phyloP scores from a whole-genome alignment of 2,113 vertebrate species.

The Vidua chalybeata region DNA sequence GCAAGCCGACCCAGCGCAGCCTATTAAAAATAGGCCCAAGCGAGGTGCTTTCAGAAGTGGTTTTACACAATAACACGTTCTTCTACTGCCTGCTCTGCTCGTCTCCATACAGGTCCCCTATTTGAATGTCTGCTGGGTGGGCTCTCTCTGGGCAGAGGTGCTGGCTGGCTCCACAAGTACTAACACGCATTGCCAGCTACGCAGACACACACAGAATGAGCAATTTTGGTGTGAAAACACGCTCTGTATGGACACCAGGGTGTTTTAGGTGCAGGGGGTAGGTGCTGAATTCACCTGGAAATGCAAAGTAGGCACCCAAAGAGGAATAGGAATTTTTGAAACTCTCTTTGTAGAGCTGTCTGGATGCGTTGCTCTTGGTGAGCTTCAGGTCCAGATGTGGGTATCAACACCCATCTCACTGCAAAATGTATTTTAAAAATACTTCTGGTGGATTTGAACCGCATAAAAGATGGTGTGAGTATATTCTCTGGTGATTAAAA shows the following conservation, averaged over 20 bases:
- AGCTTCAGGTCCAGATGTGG: background rate
- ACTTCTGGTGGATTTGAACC: background rate
- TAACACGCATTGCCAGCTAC: fast-evolving
- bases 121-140: constrained; percentile 30
- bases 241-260: fast-evolving
- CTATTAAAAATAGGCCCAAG: constrained; percentile 11
- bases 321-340: background rate
- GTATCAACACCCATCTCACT: background rate
- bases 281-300: background rate
- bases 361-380: background rate
- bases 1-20: background rate
- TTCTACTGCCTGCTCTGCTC: background rate
- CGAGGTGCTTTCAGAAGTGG: background rate
- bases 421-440: background rate
- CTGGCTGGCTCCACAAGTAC: background rate
- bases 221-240: fast-evolving
- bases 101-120: background rate
- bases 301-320: background rate
- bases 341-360: background rate
- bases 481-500: background rate
- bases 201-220: fast-evolving
- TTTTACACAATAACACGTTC: constrained; percentile 9
- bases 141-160: background rate
- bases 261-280: fast-evolving
- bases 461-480: background rate